Evolutionary conservation across 2,888 invertebrate species (phyloP).

Genomic region (Meghimatium bilineatum): DNA sequence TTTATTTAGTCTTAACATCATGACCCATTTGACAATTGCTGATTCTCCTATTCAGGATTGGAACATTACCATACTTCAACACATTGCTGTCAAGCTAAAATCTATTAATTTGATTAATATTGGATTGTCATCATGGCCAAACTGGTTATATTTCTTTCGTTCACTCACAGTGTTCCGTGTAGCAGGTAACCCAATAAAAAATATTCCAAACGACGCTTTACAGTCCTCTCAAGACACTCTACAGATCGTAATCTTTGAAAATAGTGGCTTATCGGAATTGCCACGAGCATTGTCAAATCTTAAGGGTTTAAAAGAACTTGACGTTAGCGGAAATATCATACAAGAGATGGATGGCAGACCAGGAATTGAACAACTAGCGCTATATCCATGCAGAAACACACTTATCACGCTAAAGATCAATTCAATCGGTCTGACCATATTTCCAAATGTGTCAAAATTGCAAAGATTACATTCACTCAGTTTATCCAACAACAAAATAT

Average conservation of each 20-base stretch:
- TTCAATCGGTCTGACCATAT: neutral
- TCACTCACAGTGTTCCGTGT: no score
- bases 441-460: neutral
- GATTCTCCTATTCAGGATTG: neutral
- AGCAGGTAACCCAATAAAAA: neutral
- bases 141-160: neutral
- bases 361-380: neutral
- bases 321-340: neutral
- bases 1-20: neutral
- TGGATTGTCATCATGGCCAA: conserved; percentile 8
- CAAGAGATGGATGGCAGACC: neutral
- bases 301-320: neutral
- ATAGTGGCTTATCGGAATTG: neutral
- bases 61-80: neutral
- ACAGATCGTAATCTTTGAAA: no score
- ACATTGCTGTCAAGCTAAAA: neutral
- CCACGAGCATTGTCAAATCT: neutral
- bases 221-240: neutral
- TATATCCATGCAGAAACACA: neutral
- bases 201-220: neutral
- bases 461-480: neutral
- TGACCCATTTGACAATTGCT: neutral
- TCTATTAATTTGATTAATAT: neutral
- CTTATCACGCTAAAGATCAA: neutral
- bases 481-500: conserved; percentile 1